Evolutionary conservation across 1,140 invertebrate genomes (phyloP), one percentile per base, ranked within the genome.

Genomic region (Planococcus citri): DNA sequence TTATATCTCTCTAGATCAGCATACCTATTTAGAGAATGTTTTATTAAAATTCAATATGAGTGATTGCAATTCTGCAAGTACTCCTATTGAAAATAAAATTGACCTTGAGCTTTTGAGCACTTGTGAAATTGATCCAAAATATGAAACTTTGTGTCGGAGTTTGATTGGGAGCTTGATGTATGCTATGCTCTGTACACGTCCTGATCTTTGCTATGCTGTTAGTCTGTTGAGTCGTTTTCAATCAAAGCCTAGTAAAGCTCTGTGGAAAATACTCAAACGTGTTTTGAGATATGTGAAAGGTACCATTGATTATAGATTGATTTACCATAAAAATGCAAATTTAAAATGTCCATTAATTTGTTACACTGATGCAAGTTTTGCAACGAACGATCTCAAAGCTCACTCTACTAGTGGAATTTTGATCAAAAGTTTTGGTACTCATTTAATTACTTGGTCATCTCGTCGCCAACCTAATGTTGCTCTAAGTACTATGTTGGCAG

Each of bases 401-500:
- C 69, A 71, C 33, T 70, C 58, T 37, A 70, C 37, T 14, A 71
- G 17, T 61, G 57, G 68, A 20, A 24, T 58, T 21, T 37, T 71
- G 21, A 10, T 71, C 20, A 17, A 60, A 61, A 12, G 21, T 20
- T 68, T 58, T 68, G 33, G 6, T 8, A n/a, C n/a, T n/a, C n/a
- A n/a, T 51, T 17, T 17, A 9, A 57, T 41, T 61, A 4, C 29
- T 12, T 71, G 71, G 68, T 20, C 24, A 0, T 57, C 67, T 10
- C 72, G 73, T 51, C 75, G 75, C 71, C 77, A 80, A 73, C 68
- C 10, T n/a, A 73, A 71, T 70, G 74, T 78, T 12, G 74, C 77
- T 24, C 22, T 78, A 9, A 79, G 75, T 25, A 77, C 76, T 21
- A 74, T 75, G 8, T 78, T 80, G 69, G 75, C 78, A 0, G 78